Evolutionary conservation across 1,140 invertebrate genomes (phyloP).

Genomic region (Xylocopa sonorina): DNA sequence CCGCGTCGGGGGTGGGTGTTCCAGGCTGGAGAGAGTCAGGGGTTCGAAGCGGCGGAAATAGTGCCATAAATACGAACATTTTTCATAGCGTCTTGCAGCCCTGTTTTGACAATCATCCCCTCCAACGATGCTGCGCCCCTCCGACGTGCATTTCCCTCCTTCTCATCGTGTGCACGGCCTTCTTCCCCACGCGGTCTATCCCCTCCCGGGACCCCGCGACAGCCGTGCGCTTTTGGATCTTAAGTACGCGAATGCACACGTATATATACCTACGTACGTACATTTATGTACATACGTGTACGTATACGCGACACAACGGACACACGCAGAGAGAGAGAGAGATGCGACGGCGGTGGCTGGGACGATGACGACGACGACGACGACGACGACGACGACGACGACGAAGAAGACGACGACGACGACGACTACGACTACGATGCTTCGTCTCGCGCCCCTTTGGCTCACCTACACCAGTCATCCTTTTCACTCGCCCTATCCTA

Average conservation of each 20-base stretch:
- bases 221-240: constrained; percentile 45
- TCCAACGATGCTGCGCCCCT: constrained; percentile 55
- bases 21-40: constrained; percentile 32
- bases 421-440: constrained; percentile 3
- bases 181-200: constrained; percentile 34
- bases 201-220: constrained; percentile 1
- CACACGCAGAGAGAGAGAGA: constrained; percentile 27
- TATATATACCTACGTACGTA: too few relatives aligned
- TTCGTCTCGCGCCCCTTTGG: constrained; percentile 49
- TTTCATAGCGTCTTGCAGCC: constrained; percentile 75
- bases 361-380: background rate
- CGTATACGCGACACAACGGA: constrained; percentile 27
- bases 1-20: constrained; percentile 37
- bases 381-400: too few relatives aligned
- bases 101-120: constrained; percentile 78
- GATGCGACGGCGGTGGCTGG: background rate
- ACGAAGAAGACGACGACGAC: background rate
- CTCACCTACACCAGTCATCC: constrained; percentile 37
- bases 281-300: too few relatives aligned
- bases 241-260: constrained; percentile 59
- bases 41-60: constrained; percentile 75
- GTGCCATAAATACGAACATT: constrained; percentile 80
- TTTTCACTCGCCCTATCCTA: constrained; percentile 5
- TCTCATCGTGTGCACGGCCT: constrained; percentile 6
- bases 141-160: constrained; percentile 41